These are phyloP conservation scores for Drosophila melanosoma DNA, from an alignment of 2,888 invertebrate species.

Conservation along the genomic window DNA sequence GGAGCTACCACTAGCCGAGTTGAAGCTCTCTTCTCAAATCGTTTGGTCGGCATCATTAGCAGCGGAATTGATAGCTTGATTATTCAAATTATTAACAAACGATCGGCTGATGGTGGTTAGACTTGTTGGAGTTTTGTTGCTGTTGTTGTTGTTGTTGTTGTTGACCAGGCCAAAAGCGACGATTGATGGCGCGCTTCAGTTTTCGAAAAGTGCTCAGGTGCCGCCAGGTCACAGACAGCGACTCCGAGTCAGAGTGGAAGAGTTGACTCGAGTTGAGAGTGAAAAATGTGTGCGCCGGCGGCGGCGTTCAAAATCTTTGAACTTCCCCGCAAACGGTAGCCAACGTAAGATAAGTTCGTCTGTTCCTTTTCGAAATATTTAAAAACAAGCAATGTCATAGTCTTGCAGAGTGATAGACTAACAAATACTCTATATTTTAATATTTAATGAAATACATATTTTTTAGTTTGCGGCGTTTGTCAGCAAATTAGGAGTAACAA, in stretches of 20 bases:
- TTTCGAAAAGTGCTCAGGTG: conserved; percentile 63
- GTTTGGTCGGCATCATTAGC: conserved; percentile 81
- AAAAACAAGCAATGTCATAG: conserved; percentile 25
- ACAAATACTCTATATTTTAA: conserved; percentile 24
- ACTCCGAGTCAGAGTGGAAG: conserved; percentile 18
- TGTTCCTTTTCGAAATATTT: conserved; percentile 56
- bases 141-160: conserved; percentile 1
- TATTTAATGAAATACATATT: rapidly evolving
- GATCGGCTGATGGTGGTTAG: conserved; percentile 41
- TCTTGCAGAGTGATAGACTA: neutral
- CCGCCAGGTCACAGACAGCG: conserved; percentile 57
- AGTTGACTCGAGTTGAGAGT: conserved; percentile 51
- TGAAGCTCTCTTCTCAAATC: conserved; percentile 46
- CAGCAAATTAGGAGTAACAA: neutral
- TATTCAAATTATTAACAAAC: conserved; percentile 83
- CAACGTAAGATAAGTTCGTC: conserved; percentile 45
- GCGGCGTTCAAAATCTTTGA: conserved; percentile 73
- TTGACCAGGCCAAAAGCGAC: conserved; percentile 48
- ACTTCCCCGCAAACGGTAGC: conserved; percentile 80
- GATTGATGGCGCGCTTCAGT: conserved; percentile 76
- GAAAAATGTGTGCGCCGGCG: conserved; percentile 75
- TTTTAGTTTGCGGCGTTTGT: neutral
- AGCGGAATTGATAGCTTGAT: conserved; percentile 84
- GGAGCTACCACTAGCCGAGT: conserved; percentile 14
- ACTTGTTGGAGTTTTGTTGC: conserved; percentile 6